Evolutionary conservation across 2,113 vertebrate genomes (phyloP).

Genomic region (Cyphomyrus plagiostoma): DNA sequence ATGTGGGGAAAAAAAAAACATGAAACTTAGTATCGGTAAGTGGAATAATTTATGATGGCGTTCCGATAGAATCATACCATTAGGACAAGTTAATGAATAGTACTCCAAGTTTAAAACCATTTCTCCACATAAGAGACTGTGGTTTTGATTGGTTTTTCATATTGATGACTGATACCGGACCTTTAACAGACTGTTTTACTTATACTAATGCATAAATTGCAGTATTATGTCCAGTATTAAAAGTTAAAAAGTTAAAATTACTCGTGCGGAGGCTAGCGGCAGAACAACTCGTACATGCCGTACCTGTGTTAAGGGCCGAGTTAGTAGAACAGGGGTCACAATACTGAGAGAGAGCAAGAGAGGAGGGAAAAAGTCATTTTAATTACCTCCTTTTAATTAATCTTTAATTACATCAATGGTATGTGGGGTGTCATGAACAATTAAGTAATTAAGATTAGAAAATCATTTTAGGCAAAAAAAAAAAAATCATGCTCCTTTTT

Average conservation of each 20-base stretch:
- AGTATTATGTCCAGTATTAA: neutral
- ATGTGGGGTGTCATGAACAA: constrained; percentile 3
- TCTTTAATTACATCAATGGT: constrained; percentile 3
- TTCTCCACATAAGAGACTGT: neutral
- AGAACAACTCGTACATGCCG: neutral
- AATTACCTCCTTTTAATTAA: constrained; percentile 8
- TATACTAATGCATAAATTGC: neutral
- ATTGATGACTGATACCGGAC: neutral
- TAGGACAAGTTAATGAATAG: neutral
- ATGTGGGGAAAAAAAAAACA: neutral
- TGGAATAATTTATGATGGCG: neutral
- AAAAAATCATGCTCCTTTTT: neutral
- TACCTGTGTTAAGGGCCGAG: neutral
- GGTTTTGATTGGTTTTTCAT: neutral
- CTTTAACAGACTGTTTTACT: neutral
- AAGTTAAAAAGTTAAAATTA: neutral
- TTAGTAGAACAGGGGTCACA: neutral
- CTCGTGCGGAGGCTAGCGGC: neutral
- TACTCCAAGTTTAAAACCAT: neutral
- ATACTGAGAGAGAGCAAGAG: neutral
- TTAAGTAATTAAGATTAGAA: constrained; percentile 10
- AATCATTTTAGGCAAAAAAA: neutral
- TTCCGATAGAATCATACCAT: neutral
- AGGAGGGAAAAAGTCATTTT: neutral
- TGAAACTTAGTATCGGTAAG: neutral